These are phyloP conservation scores for Syrmaticus mikado DNA, from an alignment of 2,113 vertebrate genomes.

Conservation along the genomic window DNA sequence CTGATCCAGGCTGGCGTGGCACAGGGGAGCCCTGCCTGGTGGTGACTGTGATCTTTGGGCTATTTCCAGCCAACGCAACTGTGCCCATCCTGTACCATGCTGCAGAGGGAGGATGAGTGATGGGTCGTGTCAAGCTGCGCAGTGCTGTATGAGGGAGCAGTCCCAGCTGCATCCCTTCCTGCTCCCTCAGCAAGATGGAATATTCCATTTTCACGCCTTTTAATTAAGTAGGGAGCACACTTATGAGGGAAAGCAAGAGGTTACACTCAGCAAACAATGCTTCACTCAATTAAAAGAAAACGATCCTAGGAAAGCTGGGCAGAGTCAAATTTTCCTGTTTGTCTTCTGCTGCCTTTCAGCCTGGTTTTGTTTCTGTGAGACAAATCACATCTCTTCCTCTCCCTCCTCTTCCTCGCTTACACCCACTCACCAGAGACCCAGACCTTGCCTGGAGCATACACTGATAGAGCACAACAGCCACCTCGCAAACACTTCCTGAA, in stretches of 20 bases:
- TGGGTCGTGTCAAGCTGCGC: constrained; percentile 9
- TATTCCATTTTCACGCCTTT: constrained; percentile 24
- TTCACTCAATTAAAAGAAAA: constrained; percentile 40
- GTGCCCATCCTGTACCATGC: not conserved
- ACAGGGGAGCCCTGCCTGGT: not conserved
- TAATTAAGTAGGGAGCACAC: constrained; percentile 34
- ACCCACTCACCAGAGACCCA: not conserved
- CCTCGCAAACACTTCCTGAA: not conserved
- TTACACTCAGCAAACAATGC: constrained; percentile 41
- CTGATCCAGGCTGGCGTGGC: rapidly evolving
- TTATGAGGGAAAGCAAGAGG: constrained; percentile 32
- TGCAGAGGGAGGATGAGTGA: constrained; percentile 22
- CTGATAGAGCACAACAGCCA: not conserved
- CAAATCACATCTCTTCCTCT: not conserved
- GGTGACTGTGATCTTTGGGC: not conserved
- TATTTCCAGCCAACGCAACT: not conserved
- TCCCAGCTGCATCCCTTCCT: constrained; percentile 52
- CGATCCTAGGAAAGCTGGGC: not conserved
- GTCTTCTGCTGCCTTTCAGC: not conserved
- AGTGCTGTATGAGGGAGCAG: not conserved
- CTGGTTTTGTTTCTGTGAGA: not conserved
- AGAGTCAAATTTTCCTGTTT: constrained; percentile 47
- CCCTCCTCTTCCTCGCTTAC: not conserved
- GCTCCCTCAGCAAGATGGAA: constrained; percentile 24
- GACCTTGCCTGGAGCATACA: not conserved